Conservation (phyloP, 2,113 vertebrate species). For the Morphnarchus princeps region DNA sequence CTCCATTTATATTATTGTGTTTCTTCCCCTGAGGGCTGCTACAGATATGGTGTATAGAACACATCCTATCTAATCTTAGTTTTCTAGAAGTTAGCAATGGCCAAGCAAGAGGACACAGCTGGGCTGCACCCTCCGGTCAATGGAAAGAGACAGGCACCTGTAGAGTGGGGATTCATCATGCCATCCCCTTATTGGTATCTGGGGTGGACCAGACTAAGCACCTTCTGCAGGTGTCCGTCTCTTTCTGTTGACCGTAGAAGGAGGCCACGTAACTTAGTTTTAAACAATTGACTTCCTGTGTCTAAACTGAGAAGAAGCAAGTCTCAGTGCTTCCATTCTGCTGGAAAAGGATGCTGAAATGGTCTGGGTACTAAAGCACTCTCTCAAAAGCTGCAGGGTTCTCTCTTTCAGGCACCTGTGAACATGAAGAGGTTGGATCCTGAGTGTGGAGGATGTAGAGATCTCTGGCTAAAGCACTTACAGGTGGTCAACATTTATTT, state of each 20-base stretch:
- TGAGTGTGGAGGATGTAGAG: not conserved
- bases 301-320: not conserved
- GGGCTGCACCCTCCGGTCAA: not conserved
- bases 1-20: not conserved
- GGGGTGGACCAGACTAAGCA: not conserved
- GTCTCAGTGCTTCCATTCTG: not conserved
- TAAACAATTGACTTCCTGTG: not conserved
- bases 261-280: not conserved
- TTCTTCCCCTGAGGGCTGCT: not conserved
- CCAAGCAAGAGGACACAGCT: not conserved
- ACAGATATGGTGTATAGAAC: not conserved
- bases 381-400: not conserved
- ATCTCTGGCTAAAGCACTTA: not conserved
- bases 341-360: not conserved
- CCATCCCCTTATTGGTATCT: not conserved
- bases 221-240: not conserved
- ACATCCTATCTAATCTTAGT: not conserved
- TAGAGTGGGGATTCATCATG: not conserved
- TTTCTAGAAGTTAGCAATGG: not conserved
- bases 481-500: not conserved
- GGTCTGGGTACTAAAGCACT: not conserved
- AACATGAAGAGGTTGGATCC: not conserved
- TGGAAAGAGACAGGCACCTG: not conserved
- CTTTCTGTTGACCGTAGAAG: not conserved
- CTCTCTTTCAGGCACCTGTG: not conserved